phyloP scores from a whole-genome alignment of 2,797 vertebrate genomes.

The Pseudochromis fuscus region DNA sequence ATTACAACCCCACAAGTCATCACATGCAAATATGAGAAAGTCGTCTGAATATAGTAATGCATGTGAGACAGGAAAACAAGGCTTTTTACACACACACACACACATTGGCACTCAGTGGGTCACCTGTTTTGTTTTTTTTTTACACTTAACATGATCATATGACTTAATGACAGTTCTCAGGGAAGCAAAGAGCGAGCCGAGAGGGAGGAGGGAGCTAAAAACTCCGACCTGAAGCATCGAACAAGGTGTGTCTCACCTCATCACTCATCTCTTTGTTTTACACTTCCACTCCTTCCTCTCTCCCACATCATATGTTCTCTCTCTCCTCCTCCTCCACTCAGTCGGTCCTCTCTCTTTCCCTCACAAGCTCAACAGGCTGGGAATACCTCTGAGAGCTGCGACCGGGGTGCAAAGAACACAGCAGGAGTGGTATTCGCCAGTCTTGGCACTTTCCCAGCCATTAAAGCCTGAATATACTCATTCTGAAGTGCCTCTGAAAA shows the following conservation, averaged over 20 bases:
- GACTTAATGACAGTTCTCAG: constrained; percentile 72
- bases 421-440: constrained; percentile 73
- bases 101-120: constrained; percentile 52
- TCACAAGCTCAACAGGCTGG: constrained; percentile 79
- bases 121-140: constrained; percentile 51
- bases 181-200: constrained; percentile 55
- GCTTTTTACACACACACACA: constrained; percentile 19
- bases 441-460: constrained; percentile 67
- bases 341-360: constrained; percentile 56
- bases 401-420: constrained; percentile 82
- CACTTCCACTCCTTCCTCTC: constrained; percentile 42
- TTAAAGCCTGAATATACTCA: constrained; percentile 53
- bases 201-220: constrained; percentile 38
- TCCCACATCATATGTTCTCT: constrained; percentile 63
- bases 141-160: constrained; percentile 60
- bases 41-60: constrained; percentile 22
- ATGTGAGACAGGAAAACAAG: constrained; percentile 30
- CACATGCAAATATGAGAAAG: constrained; percentile 6
- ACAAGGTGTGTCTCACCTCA: constrained; percentile 66
- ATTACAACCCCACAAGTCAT: not conserved
- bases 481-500: constrained; percentile 33
- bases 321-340: constrained; percentile 43
- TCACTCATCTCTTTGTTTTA: constrained; percentile 67
- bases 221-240: constrained; percentile 50
- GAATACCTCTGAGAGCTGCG: constrained; percentile 79